Conservation (phyloP, 2,797 vertebrate genomes). For the Spea hammondii region DNA sequence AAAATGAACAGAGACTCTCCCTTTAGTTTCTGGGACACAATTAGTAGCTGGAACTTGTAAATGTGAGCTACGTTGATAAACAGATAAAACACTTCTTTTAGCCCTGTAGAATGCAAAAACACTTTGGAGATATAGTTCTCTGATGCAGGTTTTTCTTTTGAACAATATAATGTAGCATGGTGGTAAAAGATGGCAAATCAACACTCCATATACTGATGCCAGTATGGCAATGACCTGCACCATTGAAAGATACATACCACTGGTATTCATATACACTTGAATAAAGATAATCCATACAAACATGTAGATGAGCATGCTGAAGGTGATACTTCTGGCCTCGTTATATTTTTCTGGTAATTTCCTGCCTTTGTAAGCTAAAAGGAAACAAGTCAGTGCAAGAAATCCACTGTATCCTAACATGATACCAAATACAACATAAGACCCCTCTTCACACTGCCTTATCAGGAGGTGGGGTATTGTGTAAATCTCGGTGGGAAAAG, state of each 20-base stretch:
- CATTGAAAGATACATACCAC: slow-evolving; percentile 43
- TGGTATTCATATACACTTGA: slow-evolving; percentile 61
- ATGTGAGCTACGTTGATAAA: neutral
- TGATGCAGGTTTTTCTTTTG: slow-evolving; percentile 12
- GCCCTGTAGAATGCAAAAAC: slow-evolving; percentile 3
- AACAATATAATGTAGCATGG: slow-evolving; percentile 34
- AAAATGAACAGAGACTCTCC: neutral
- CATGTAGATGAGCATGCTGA: slow-evolving; percentile 71
- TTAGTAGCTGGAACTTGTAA: neutral
- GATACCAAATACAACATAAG: slow-evolving; percentile 56
- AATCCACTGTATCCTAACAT: slow-evolving; percentile 66
- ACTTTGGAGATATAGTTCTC: slow-evolving; percentile 13
- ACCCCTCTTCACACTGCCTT: slow-evolving; percentile 58
- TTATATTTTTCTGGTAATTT: slow-evolving; percentile 54
- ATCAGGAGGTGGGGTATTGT: neutral
- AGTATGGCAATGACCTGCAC: slow-evolving; percentile 67
- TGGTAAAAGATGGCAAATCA: slow-evolving; percentile 67
- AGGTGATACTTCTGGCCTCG: slow-evolving; percentile 60
- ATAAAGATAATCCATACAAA: slow-evolving; percentile 71
- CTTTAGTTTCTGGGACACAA: neutral
- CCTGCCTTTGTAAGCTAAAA: slow-evolving; percentile 65
- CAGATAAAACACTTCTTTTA: neutral
- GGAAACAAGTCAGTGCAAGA: slow-evolving; percentile 62
- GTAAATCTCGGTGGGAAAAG: slow-evolving; percentile 20
- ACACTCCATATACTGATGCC: slow-evolving; percentile 67